These are phyloP conservation scores for Calameuta idolon DNA, from an alignment of 2,888 invertebrate genomes.

Conservation along the genomic window DNA sequence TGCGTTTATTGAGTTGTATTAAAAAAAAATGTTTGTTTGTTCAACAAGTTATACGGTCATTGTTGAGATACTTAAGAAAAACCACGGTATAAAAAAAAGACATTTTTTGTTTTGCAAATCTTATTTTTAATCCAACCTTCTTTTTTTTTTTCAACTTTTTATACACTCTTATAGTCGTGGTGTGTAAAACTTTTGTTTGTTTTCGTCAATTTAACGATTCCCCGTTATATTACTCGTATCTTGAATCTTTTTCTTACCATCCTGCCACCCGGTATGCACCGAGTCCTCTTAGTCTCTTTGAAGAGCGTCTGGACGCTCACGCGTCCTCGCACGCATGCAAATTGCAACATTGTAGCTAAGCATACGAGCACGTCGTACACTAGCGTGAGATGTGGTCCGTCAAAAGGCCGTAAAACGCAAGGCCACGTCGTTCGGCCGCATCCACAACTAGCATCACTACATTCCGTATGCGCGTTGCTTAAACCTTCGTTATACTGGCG, in stretches of 20 bases:
- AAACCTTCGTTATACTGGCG: slow-evolving; percentile 19
- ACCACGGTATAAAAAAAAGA: no score
- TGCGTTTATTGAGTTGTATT: not conserved
- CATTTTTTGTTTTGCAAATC: not conserved
- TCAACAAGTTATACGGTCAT: no score
- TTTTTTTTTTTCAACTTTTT: not conserved
- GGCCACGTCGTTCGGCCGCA: slow-evolving; percentile 29
- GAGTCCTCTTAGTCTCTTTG: not conserved
- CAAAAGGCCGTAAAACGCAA: slow-evolving; percentile 50
- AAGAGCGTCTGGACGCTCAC: not conserved
- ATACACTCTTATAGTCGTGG: not conserved
- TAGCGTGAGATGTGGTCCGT: slow-evolving; percentile 66
- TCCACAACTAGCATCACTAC: not conserved
- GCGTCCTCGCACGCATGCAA: slow-evolving; percentile 47
- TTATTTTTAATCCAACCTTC: not conserved
- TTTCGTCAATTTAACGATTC: not conserved
- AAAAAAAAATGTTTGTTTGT: no score
- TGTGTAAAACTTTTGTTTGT: not conserved
- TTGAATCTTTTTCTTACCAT: not conserved
- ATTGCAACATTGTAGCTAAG: slow-evolving; percentile 61
- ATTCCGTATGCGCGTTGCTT: slow-evolving; percentile 11
- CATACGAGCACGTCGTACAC: slow-evolving; percentile 46
- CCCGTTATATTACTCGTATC: not conserved
- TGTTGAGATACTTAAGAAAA: no score
- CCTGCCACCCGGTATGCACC: slow-evolving; percentile 9